Base-by-base conservation (phyloP, 92 coral and sea anemone species). In the Porites rus region DNA sequence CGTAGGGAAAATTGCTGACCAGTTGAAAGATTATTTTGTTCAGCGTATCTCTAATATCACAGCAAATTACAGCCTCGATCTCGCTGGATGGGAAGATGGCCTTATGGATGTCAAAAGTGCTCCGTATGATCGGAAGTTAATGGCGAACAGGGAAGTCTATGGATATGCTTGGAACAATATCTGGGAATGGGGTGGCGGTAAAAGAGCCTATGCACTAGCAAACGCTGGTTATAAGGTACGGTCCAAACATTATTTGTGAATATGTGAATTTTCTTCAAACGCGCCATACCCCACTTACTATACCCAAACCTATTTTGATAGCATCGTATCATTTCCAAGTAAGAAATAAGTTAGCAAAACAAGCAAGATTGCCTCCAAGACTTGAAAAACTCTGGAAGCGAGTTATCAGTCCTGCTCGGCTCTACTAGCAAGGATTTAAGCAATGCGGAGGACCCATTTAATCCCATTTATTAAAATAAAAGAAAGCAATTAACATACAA, bases 21-120 rank as follows among this genome's bases (percentile, higher is more conserved):
- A 90, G 21, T 65, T 95, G 63, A 95, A 95, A 75, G 95, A 93
- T 17, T 91, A 95, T 77, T 95, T 95, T 80, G 92, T 91, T n/a
- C 94, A 90, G 83, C 93, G 96, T n/a, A 90, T 96, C n/a, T 64
- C 99, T 6, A 91, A 93, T 52, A 96, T 96, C 50, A 92, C 99
- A 7, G 61, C 84, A 7, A 76, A 76, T 51, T 83, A 89, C 79
- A 84, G 86, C 13, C 90, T 96, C 5, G 90, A 88, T 51, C 89
- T 96, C n/a, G 99, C 95, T 51, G 99, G 98, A 28, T 96, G 99
- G 99, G 99, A 96, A 71, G 99, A 96, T 61, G 99, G 98, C 10
- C 53, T 96, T 17, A 88, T 95, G 54, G 93, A 92, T 72, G 82
- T 72, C 10, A 71, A 75, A 50, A 89, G 84, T 74, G 87, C 70